Percentiles rank a stretch among this genome's conserved stretches.
These are phyloP conservation scores for Alsophila aescularia DNA, from an alignment of 2,888 invertebrate species.

Conservation along the genomic window DNA sequence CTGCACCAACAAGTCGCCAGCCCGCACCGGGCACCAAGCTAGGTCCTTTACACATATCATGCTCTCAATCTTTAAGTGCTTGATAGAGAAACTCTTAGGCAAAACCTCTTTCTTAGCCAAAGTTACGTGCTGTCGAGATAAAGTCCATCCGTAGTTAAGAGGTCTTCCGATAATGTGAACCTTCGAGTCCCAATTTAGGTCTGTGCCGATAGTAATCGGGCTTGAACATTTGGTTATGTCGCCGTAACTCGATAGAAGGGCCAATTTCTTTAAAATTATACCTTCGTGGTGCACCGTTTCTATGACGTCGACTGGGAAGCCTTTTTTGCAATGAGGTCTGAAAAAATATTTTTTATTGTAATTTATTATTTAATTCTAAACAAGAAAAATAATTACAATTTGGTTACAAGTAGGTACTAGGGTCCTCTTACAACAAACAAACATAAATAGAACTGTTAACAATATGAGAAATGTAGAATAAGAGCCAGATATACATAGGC, in stretches of 20 bases:
- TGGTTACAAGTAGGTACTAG: too few species aligned
- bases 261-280: slow-evolving; percentile 57
- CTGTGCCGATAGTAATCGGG: slow-evolving; percentile 50
- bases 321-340: slow-evolving; percentile 72
- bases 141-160: slow-evolving; percentile 46
- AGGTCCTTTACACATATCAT: slow-evolving; percentile 62
- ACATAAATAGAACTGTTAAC: too few species aligned
- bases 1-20: slow-evolving; percentile 70
- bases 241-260: slow-evolving; percentile 60
- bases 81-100: slow-evolving; percentile 18
- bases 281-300: slow-evolving; percentile 60
- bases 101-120: slow-evolving; percentile 35
- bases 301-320: slow-evolving; percentile 59
- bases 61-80: slow-evolving; percentile 45
- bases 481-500: too few species aligned
- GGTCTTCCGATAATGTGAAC: slow-evolving; percentile 65
- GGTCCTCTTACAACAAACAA: too few species aligned
- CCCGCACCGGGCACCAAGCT: slow-evolving; percentile 62
- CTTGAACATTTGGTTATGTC: slow-evolving; percentile 58
- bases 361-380: too few species aligned
- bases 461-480: too few species aligned
- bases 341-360: too few species aligned
- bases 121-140: slow-evolving; percentile 62
- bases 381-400: not conserved
- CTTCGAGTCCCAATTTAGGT: slow-evolving; percentile 41